Conservation (phyloP, 1,140 invertebrate genomes). For the Bombus terrestris region DNA sequence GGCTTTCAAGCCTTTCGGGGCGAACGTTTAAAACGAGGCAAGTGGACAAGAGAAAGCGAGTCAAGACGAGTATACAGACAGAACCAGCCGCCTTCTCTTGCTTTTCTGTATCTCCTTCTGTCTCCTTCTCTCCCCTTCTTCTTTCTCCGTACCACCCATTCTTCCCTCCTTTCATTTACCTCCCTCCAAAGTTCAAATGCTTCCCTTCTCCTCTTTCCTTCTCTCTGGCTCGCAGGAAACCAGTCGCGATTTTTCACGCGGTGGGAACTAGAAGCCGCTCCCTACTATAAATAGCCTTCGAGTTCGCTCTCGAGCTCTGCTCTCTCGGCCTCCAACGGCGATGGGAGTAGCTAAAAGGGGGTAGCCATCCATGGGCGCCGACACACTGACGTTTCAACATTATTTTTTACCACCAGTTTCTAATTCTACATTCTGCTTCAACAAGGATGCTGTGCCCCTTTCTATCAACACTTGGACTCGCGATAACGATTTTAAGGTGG, state of each 20-base stretch:
- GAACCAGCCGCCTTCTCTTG: not conserved
- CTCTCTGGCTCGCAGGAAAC: slow-evolving; percentile 55
- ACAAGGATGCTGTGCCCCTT: not conserved
- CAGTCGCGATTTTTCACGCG: slow-evolving; percentile 69
- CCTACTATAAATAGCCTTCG: slow-evolving; percentile 71
- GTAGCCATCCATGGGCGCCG: slow-evolving; percentile 53
- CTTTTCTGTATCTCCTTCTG: not conserved
- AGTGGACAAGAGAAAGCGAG: slow-evolving; percentile 13
- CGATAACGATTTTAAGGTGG: not conserved
- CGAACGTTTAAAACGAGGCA: slow-evolving; percentile 12
- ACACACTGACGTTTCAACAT: slow-evolving; percentile 30
- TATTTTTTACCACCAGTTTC: slow-evolving; percentile 30
- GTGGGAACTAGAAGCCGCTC: slow-evolving; percentile 69
- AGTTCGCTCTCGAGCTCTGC: slow-evolving; percentile 55
- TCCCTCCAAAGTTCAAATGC: not conserved
- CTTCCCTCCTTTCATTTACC: slow-evolving; percentile 32
- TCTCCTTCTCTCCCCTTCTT: not conserved
- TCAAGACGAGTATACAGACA: slow-evolving; percentile 12
- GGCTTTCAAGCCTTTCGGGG: slow-evolving; percentile 35
- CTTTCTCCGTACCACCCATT: not conserved
- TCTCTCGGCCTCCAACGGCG: slow-evolving; percentile 58
- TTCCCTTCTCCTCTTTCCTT: slow-evolving; percentile 37
- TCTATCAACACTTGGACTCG: not conserved
- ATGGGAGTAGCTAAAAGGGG: slow-evolving; percentile 51
- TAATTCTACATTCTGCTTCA: slow-evolving; percentile 1